Evolutionary conservation across 2,888 invertebrate genomes (phyloP), one percentile per base, ranked within the genome.

Genomic region (Morpho helenor): DNA sequence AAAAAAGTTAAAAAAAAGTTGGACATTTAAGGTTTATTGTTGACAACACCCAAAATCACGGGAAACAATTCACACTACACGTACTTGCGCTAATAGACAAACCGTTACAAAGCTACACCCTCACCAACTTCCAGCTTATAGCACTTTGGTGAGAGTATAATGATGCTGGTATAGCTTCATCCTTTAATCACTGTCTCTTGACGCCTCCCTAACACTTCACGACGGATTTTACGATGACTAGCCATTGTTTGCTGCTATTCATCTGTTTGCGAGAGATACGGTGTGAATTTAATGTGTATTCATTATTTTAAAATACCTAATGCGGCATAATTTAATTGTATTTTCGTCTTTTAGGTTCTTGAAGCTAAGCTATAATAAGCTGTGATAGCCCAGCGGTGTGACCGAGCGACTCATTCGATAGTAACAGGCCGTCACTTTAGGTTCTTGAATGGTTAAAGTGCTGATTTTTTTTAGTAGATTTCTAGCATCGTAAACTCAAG

Each of bases 171-270:
- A 64, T 60, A 56, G 62, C 65, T 59, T 60, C 57, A 60, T 64
- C 64, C 60, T 60, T 54, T 66, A 59, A 64, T 66, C 56, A 57
- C 60, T 60, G 60, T 62, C 64, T 64, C 61, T 64, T 62, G 53
- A 60, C 56, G 43, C 48, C 55, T 57, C 56, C 53, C 57, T 58
- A 54, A 47, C 50, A 44, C 42, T 43, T 40, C 48, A 52, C 52
- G 42, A 10, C 55, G 16, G 56, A 39, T 50, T 61, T 56, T n/a
- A 50, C 43, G 16, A 40, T 44, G 53, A 58, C 55, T 52, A 52
- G 52, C 49, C 31, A 41, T 49, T 42, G 43, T 48, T 44, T 7
- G 10, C 41, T 9, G 40, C 53, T 46, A 47, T 47, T 52, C 41
- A 47, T 10, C 31, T 5, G 31, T 5, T 31, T 31, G 31, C 5